These are phyloP conservation scores for Herpetotheres cachinnans DNA, from an alignment of 2,113 vertebrate genomes.

Conservation along the genomic window DNA sequence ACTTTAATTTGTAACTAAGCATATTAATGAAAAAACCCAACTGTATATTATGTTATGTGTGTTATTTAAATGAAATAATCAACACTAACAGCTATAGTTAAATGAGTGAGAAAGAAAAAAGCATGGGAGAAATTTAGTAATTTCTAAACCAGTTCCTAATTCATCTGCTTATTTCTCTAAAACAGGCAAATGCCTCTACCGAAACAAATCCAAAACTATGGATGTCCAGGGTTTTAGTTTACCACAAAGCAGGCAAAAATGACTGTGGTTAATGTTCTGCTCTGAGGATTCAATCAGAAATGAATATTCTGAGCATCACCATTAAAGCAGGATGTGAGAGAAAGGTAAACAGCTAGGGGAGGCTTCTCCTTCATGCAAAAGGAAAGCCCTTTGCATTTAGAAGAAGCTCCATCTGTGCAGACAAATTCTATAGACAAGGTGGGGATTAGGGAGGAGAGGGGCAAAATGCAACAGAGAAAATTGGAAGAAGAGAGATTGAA, in stretches of 20 bases:
- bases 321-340: neutral
- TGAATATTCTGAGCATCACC: neutral
- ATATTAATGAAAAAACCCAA: rapidly evolving
- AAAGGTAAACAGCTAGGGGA: neutral
- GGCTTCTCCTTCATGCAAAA: neutral
- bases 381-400: neutral
- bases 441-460: neutral
- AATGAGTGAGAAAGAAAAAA: neutral
- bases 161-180: neutral
- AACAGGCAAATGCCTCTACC: neutral
- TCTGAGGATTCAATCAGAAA: neutral
- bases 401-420: neutral
- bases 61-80: neutral
- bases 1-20: neutral
- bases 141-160: neutral
- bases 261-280: neutral
- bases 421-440: neutral
- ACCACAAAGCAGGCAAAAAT: neutral
- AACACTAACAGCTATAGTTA: neutral
- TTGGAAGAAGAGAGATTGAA: neutral
- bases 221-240: neutral
- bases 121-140: neutral
- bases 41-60: neutral
- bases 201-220: neutral
- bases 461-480: neutral